A percentile compares a stretch with the other conserved stretches of the same genome.
Evolutionary conservation across 2,113 vertebrate genomes (phyloP).

Genomic region (Cyphomyrus plagiostoma): DNA sequence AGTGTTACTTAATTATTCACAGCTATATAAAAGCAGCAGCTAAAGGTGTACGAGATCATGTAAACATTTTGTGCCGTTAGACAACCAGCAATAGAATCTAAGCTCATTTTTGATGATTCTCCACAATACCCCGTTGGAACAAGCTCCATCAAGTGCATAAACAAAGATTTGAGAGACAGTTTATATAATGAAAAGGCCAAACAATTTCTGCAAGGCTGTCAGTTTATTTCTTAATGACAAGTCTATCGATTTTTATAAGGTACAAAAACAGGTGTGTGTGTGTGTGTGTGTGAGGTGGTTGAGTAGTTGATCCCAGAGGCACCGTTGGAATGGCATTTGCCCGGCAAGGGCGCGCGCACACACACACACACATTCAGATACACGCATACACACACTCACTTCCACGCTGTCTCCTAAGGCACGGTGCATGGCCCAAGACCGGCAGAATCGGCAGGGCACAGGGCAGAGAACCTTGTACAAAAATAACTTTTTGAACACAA

Average conservation of each 20-base stretch:
- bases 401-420: constrained; percentile 76
- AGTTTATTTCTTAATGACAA: constrained; percentile 61
- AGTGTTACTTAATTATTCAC: background rate
- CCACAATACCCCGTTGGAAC: background rate
- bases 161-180: background rate
- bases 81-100: background rate
- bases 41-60: background rate
- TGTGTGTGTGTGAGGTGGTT: constrained; percentile 36
- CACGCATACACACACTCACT: background rate
- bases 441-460: constrained; percentile 62
- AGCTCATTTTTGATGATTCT: background rate
- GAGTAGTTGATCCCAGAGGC: constrained; percentile 38
- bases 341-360: background rate
- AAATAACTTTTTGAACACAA: constrained; percentile 99
- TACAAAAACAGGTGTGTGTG: constrained; percentile 54
- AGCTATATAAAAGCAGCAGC: background rate
- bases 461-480: constrained; percentile 72
- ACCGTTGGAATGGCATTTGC: constrained; percentile 54
- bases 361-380: background rate
- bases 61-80: background rate
- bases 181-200: background rate
- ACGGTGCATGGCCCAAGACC: constrained; percentile 77
- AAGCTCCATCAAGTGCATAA: background rate
- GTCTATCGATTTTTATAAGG: constrained; percentile 78
- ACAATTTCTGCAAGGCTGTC: background rate